Evolutionary conservation across 1,140 invertebrate genomes (phyloP).

Genomic region (Drosophila pruinosa): DNA sequence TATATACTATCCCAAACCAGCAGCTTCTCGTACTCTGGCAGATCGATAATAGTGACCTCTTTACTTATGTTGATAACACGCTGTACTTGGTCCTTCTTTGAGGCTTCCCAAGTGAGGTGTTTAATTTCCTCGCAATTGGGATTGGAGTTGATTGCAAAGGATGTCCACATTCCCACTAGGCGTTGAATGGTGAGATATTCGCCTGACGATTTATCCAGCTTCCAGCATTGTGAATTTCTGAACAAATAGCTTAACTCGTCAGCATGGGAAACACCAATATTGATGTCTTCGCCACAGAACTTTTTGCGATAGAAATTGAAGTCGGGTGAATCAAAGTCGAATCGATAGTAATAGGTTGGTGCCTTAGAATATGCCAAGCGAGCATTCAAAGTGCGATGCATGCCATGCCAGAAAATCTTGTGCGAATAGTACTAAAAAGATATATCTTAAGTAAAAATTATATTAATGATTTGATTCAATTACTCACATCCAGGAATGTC

Average conservation of each 20-base stretch:
- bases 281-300: constrained; percentile 65
- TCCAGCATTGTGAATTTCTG: constrained; percentile 80
- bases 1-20: constrained; percentile 82
- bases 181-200: constrained; percentile 79
- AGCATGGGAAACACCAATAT: constrained; percentile 84
- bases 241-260: constrained; percentile 88
- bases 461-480: background rate
- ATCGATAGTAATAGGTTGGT: constrained; percentile 83
- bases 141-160: constrained; percentile 81
- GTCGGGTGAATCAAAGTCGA: constrained; percentile 80
- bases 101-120: constrained; percentile 57
- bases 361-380: constrained; percentile 72
- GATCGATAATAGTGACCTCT: constrained; percentile 66
- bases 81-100: constrained; percentile 49
- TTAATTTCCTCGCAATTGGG: constrained; percentile 63
- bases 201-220: constrained; percentile 64
- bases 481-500: constrained; percentile 68
- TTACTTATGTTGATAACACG: constrained; percentile 81
- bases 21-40: constrained; percentile 82
- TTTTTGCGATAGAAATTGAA: constrained; percentile 76
- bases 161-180: constrained; percentile 80
- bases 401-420: constrained; percentile 81
- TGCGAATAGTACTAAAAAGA: constrained; percentile 71
- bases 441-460: background rate
- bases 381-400: constrained; percentile 74